Base-by-base conservation (phyloP, 2,797 vertebrate species). In the Loriculus beryllinus region DNA sequence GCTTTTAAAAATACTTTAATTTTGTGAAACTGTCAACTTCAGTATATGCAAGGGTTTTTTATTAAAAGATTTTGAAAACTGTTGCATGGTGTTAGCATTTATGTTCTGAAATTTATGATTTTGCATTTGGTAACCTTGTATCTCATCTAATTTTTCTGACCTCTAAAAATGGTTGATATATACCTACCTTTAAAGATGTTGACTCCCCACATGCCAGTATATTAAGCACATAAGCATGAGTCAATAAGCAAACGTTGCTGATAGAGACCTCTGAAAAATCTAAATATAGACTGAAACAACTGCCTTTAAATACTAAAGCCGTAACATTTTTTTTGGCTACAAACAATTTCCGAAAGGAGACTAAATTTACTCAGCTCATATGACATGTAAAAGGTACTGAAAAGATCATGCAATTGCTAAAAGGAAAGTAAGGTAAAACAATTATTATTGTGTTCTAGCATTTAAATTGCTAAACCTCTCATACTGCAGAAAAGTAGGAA, bases 151-250 rank as follows among this genome's bases (percentile, higher is more conserved):
- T 40, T 74, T 51, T 14, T 45, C 25, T 70, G 4, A 49, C 62
- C 9, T 86, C 22, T 59, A 64, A 40, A 47, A 83, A 26, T 17
- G 3, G 1, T 63, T 88, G 67, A 12, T 28, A 45, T 23, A 37
- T 71, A 37, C 4, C 2, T 80, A 18, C 3, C 4, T 31, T 56
- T 62, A 62, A 84, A 78, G 5, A 33, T 68, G 3, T 14, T 67
- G 6, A 43, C 6, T 57, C 7, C 5, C 13, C 6, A 9, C 19
- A 7, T 2, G 1, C 5, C 7, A 68, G 33, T 8, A 25, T 54
- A 72, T 26, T 47, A 77, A 51, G 3, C 31, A 39, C 7, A 5
- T 28, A 85, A 77, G 22, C 7, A 48, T 19, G 18, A 78, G 4
- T 78, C 62, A 71, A 18, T n/a, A 80, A 51, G 1, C 4, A 8